Evolutionary conservation across 2,888 invertebrate genomes (phyloP).

Genomic region (Agrochola circellaris): DNA sequence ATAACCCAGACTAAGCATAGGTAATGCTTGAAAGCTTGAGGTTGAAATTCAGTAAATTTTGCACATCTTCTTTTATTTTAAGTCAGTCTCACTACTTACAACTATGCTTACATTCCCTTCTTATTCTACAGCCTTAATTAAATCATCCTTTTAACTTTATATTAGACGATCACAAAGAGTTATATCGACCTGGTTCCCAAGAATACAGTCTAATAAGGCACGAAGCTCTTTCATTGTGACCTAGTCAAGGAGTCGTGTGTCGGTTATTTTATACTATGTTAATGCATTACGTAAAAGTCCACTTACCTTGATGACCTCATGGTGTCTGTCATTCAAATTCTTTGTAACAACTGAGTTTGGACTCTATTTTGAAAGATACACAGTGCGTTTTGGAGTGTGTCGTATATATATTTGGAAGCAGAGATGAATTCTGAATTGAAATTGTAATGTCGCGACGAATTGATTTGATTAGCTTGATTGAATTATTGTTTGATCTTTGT

Average conservation of each 20-base stretch:
- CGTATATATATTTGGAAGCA: slow-evolving; percentile 20
- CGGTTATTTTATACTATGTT: slow-evolving; percentile 65
- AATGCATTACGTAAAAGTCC: slow-evolving; percentile 72
- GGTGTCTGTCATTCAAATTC: slow-evolving; percentile 52
- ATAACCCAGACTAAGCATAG: neutral
- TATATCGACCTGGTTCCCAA: slow-evolving; percentile 39
- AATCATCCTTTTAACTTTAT: neutral
- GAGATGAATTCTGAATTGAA: slow-evolving; percentile 46
- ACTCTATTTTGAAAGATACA: slow-evolving; percentile 11
- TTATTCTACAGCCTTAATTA: neutral
- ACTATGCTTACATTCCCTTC: neutral
- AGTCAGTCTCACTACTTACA: neutral
- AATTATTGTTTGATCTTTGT: slow-evolving; percentile 28
- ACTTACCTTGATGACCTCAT: slow-evolving; percentile 76
- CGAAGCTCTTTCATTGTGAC: slow-evolving; percentile 25
- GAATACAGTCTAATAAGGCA: slow-evolving; percentile 16
- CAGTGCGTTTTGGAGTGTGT: slow-evolving; percentile 3
- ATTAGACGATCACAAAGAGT: neutral
- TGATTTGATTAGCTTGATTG: slow-evolving; percentile 40
- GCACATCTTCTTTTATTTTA: neutral
- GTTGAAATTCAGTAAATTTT: neutral
- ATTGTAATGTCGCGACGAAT: slow-evolving; percentile 43
- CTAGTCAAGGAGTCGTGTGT: slow-evolving; percentile 57
- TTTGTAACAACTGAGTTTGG: slow-evolving; percentile 16
- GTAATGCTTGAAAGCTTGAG: too few species aligned